A percentile compares a stretch with the other conserved stretches of the same genome.
phyloP scores from a whole-genome alignment of 2,797 vertebrate species.

The Aerospiza tachiro region DNA sequence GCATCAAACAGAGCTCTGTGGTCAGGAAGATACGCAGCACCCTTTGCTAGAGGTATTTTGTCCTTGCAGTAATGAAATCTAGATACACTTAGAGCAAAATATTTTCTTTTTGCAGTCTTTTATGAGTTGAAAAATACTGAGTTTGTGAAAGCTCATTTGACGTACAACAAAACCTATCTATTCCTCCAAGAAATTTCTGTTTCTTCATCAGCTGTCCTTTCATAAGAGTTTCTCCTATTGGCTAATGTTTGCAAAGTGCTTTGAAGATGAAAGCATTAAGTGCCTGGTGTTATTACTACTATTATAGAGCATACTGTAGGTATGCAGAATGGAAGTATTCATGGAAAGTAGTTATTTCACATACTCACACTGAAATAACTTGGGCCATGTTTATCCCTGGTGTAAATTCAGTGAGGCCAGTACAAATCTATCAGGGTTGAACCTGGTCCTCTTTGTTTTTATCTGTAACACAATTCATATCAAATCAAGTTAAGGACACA shows the following conservation, averaged over 20 bases:
- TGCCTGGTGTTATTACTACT: neutral
- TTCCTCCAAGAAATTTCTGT: neutral
- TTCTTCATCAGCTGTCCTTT: constrained; percentile 9
- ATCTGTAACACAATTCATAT: neutral
- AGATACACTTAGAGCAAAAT: neutral
- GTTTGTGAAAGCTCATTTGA: neutral
- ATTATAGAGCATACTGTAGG: neutral
- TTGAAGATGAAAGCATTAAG: neutral
- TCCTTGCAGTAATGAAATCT: neutral
- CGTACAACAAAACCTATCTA: neutral
- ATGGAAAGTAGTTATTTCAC: neutral
- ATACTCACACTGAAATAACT: neutral
- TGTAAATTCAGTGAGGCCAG: neutral
- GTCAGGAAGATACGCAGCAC: neutral
- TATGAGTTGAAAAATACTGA: neutral
- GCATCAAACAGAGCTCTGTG: neutral
- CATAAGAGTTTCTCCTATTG: neutral
- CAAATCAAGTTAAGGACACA: neutral
- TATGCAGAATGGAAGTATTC: neutral
- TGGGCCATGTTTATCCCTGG: neutral
- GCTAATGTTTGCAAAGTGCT: neutral
- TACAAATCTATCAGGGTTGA: neutral
- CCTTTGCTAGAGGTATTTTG: neutral
- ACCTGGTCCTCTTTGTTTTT: neutral
- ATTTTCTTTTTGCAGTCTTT: neutral